These are phyloP conservation scores for Noctua fimbriata DNA, from an alignment of 2,888 invertebrate species.

Conservation along the genomic window DNA sequence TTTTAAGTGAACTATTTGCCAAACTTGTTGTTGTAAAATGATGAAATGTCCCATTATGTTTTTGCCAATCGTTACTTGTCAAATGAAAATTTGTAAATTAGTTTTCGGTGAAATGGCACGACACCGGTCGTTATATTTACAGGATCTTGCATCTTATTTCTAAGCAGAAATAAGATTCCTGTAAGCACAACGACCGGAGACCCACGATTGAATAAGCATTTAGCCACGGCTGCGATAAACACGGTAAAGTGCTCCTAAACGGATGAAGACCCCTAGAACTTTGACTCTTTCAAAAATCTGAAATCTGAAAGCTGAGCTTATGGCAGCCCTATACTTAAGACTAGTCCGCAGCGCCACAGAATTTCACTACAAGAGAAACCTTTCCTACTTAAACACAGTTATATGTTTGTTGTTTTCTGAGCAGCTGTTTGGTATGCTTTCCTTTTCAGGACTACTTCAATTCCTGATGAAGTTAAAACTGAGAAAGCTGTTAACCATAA, in stretches of 20 bases:
- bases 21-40: no score
- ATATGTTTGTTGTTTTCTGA: constrained; percentile 23
- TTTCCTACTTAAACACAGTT: constrained; percentile 29
- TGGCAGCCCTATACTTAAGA: constrained; percentile 41
- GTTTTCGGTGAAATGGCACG: no score
- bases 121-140: neutral
- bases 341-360: constrained; percentile 34
- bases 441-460: neutral
- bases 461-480: neutral
- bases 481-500: neutral
- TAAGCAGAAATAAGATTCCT: no score
- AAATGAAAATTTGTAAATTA: no score
- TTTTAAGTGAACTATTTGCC: no score
- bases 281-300: neutral
- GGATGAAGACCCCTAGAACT: neutral
- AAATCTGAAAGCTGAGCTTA: neutral
- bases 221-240: neutral
- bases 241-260: neutral
- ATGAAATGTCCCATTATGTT: no score
- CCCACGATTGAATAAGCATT: no score
- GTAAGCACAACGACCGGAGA: no score
- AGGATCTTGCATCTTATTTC: neutral
- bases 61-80: no score
- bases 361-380: constrained; percentile 48
- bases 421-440: constrained; percentile 9